These are phyloP conservation scores for Ophion slaviceki DNA, from an alignment of 2,888 invertebrate species.

Conservation along the genomic window DNA sequence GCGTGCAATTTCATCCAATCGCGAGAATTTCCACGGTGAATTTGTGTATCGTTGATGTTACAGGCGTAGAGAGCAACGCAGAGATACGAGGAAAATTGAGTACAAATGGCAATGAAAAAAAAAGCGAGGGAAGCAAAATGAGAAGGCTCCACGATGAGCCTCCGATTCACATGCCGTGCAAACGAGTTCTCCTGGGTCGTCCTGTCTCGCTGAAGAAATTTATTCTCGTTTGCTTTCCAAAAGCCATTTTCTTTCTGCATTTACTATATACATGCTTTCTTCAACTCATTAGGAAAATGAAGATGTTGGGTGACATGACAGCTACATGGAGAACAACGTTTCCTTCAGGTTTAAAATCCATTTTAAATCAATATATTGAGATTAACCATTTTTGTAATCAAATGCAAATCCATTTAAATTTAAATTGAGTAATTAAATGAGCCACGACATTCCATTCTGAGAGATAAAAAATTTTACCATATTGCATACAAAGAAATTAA, in stretches of 20 bases:
- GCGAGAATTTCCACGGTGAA: slow-evolving; percentile 30
- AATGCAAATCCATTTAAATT: not conserved
- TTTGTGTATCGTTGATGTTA: slow-evolving; percentile 6
- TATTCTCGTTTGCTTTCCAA: slow-evolving; percentile 9
- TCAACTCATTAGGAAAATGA: not conserved
- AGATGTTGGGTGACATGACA: not conserved
- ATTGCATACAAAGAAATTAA: not conserved
- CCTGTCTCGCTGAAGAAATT: slow-evolving; percentile 2
- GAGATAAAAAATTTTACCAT: not conserved
- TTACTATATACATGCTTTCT: not conserved
- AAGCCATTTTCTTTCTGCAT: slow-evolving; percentile 7
- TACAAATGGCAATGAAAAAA: slow-evolving; percentile 29
- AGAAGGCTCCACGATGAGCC: slow-evolving; percentile 1
- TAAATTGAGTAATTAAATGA: not conserved
- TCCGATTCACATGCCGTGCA: slow-evolving; percentile 11
- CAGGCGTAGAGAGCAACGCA: slow-evolving; percentile 1
- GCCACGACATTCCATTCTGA: not conserved
- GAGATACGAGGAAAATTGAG: slow-evolving; percentile 50
- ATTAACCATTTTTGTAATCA: not conserved
- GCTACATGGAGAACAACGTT: not conserved
- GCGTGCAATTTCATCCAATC: slow-evolving; percentile 34
- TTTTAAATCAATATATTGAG: not conserved
- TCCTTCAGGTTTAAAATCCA: not conserved
- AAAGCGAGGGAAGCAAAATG: slow-evolving; percentile 18
- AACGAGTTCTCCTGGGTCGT: slow-evolving; percentile 31